Conservation (phyloP, 1,140 invertebrate species). For the Frieseomelitta varia region DNA sequence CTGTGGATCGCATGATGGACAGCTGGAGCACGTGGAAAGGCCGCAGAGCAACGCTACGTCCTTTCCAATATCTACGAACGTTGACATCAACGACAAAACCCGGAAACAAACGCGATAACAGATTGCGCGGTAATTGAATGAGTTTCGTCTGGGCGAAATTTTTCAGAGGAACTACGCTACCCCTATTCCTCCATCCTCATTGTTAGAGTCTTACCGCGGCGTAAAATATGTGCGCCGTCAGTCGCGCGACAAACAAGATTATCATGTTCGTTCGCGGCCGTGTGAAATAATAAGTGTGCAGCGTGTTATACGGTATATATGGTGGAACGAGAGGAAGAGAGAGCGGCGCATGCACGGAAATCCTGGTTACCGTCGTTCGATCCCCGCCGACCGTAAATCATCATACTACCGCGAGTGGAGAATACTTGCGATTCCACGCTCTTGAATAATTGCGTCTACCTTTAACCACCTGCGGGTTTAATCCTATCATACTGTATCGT, state of each 20-base stretch:
- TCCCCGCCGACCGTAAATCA: slow-evolving; percentile 58
- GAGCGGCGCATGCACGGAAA: slow-evolving; percentile 46
- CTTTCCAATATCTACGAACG: no score
- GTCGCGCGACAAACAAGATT: slow-evolving; percentile 53
- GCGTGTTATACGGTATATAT: slow-evolving; percentile 33
- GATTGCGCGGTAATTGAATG: slow-evolving; percentile 2
- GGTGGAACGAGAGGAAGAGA: slow-evolving; percentile 24
- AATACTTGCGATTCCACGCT: slow-evolving; percentile 62
- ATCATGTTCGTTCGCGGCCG: slow-evolving; percentile 41
- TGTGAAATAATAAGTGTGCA: slow-evolving; percentile 53
- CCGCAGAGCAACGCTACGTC: not conserved
- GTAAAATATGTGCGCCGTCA: slow-evolving; percentile 19
- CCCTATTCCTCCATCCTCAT: not conserved
- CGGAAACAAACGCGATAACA: not conserved
- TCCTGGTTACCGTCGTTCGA: slow-evolving; percentile 60
- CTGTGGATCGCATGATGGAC: not conserved
- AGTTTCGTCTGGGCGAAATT: not conserved
- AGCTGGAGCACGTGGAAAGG: no score
- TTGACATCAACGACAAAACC: not conserved
- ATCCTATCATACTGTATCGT: slow-evolving; percentile 58
- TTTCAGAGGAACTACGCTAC: not conserved
- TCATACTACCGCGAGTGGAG: slow-evolving; percentile 46
- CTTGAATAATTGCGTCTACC: slow-evolving; percentile 65
- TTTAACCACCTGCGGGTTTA: slow-evolving; percentile 62
- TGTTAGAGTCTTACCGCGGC: not conserved